Evolutionary conservation across 2,888 invertebrate species (phyloP).

Genomic region (Tromatobia lineatoria): DNA sequence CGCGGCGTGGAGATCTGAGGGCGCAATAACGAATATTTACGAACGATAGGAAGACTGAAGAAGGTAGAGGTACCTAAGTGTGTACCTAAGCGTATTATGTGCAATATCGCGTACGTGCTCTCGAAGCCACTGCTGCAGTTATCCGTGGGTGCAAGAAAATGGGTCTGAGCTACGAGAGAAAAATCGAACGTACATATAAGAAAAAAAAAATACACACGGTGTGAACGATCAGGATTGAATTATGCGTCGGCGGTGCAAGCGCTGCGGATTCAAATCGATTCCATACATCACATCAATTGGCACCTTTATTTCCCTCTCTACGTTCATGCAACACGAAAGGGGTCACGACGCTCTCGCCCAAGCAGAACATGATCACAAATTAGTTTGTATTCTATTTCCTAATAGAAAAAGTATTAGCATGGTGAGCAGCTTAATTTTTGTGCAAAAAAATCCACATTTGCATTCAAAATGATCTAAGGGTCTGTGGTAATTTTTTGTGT

Average conservation of each 20-base stretch:
- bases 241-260: background rate
- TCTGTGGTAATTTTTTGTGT: too few relatives aligned
- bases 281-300: constrained; percentile 76
- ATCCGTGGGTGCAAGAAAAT: background rate
- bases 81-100: constrained; percentile 12
- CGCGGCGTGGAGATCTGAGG: background rate
- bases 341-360: too few relatives aligned
- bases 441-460: too few relatives aligned
- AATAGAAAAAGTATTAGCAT: too few relatives aligned
- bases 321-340: too few relatives aligned
- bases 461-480: too few relatives aligned
- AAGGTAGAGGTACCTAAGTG: background rate
- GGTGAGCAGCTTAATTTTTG: too few relatives aligned
- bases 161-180: background rate
- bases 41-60: background rate
- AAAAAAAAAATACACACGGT: background rate
- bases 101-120: constrained; percentile 12
- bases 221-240: constrained; percentile 58
- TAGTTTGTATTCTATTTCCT: too few relatives aligned
- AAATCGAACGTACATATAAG: background rate
- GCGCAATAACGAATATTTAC: constrained; percentile 26
- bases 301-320: constrained; percentile 76
- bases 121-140: background rate
- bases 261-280: constrained; percentile 75
- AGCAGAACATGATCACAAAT: too few relatives aligned